phyloP scores from a whole-genome alignment of 2,888 invertebrate species.

The Pyrrhosoma nymphula region DNA sequence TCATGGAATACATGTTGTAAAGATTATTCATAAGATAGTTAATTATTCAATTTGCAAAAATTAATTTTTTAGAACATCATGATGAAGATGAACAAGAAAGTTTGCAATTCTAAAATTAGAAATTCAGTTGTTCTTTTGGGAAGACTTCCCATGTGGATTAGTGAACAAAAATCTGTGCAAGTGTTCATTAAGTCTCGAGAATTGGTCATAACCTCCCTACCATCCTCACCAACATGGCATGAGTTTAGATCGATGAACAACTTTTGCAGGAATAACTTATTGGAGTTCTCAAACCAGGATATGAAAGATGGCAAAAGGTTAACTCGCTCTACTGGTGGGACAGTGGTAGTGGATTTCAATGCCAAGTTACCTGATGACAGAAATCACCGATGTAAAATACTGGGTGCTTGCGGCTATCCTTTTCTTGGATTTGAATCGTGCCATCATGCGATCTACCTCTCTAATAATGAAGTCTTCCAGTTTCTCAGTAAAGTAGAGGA shows the following conservation, averaged over 20 bases:
- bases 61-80: background rate
- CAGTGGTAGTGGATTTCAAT: background rate
- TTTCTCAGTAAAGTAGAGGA: background rate
- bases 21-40: background rate
- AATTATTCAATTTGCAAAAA: background rate
- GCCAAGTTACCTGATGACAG: conserved; percentile 4
- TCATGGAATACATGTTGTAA: background rate
- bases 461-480: background rate
- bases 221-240: background rate
- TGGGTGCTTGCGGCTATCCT: background rate
- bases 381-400: background rate
- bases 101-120: background rate
- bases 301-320: background rate
- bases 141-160: background rate
- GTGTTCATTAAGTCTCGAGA: background rate
- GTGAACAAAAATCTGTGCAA: background rate
- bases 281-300: background rate
- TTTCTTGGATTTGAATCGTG: background rate
- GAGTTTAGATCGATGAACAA: background rate
- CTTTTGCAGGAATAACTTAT: background rate
- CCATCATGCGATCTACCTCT: background rate
- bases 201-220: background rate
- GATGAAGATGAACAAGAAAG: background rate
- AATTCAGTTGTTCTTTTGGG: background rate
- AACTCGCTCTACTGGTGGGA: background rate